phyloP scores from a whole-genome alignment of 2,113 vertebrate genomes.

The Emydocephalus ijimae region DNA sequence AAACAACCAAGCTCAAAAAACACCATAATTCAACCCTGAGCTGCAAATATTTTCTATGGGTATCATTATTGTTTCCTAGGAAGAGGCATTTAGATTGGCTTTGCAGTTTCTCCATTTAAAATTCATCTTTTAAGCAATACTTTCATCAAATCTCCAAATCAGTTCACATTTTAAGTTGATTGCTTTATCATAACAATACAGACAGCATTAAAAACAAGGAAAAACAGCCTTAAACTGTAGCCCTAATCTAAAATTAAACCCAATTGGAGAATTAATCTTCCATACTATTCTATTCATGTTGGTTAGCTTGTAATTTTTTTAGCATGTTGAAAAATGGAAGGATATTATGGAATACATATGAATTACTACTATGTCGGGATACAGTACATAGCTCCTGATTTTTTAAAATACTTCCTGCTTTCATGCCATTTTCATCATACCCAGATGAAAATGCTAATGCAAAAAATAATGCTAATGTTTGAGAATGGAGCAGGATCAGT shows the following conservation, averaged over 20 bases:
- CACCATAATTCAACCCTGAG: background rate
- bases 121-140: background rate
- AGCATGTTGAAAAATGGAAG: slow-evolving; percentile 1
- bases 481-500: background rate
- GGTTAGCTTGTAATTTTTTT: background rate
- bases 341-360: slow-evolving; percentile 24
- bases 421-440: background rate
- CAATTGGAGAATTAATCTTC: background rate
- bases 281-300: background rate
- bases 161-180: background rate
- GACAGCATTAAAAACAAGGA: slow-evolving; percentile 16
- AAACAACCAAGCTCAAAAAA: background rate
- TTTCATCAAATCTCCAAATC: background rate
- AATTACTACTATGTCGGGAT: background rate
- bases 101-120: background rate
- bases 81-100: background rate
- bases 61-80: background rate
- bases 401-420: background rate
- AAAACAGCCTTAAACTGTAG: background rate
- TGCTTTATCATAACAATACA: background rate
- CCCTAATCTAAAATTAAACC: slow-evolving; percentile 1
- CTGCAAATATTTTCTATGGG: background rate
- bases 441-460: background rate
- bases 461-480: background rate
- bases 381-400: background rate